Evolutionary conservation across 2,113 vertebrate genomes (phyloP), one percentile per base, ranked within the genome.

Genomic region (Australoheros scitulus): DNA sequence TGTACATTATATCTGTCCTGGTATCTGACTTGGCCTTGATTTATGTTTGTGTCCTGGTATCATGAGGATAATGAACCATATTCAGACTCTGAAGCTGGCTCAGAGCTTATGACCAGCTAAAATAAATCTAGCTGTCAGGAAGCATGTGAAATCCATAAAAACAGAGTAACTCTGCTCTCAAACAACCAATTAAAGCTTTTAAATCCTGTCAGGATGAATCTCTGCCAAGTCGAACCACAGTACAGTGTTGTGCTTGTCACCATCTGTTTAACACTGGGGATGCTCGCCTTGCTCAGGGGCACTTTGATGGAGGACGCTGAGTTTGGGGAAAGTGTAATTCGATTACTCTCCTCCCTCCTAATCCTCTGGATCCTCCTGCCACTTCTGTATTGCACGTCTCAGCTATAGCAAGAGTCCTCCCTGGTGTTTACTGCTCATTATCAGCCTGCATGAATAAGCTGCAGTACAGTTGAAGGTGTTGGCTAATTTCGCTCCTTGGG

Each of bases 351-450:
- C 41, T 80, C 65, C 34, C 26, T 77, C 9, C 56, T 61, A 47
- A 81, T 84, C 68, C 47, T 60, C 13, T 2, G 43, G 60, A 60
- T 84, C 74, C 75, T 78, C 77, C 74, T 80, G 70, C 50, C 58
- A 14, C 41, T 10, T 0, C n/a, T 20, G 47, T 76, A 79, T 43
- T 55, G 75, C 76, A 38, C 1, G 56, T 17, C 75, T 87, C 76
- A 84, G 84, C 84, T 82, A 18, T 72, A 70, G 63, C 56, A 14
- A 18, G 15, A 14, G 79, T 5, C 79, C 76, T 80, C 88, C 76
- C 70, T 8, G 58, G 52, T 52, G 82, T 77, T 82, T 32, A 38
- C 70, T 0, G 63, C 72, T 85, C 72, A 75, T 83, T 81, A 85
- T 57, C 77, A 56, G 76, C 58, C 43, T 34, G 79, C 22, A 32